Evolutionary conservation across 1,140 invertebrate species (phyloP).

Genomic region (Matsumurasca onukii): DNA sequence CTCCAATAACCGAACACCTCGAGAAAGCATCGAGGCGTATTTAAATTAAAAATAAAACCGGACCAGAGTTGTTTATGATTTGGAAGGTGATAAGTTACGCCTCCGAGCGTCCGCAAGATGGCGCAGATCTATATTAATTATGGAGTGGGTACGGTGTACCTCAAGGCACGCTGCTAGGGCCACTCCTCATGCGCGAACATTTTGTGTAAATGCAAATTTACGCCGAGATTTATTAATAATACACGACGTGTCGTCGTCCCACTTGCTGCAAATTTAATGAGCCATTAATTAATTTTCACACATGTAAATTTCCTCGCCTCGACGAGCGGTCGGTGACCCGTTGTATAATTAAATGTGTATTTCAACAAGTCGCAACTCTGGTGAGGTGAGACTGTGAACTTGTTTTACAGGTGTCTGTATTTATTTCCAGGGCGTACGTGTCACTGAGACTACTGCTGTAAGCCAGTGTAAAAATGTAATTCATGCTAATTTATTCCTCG

Average conservation of each 20-base stretch:
- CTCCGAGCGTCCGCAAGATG: constrained; percentile 5
- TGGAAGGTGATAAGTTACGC: background rate
- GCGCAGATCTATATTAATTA: constrained; percentile 18
- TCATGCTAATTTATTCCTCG: too few species aligned
- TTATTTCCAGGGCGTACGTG: too few species aligned
- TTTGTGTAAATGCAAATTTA: constrained; percentile 25
- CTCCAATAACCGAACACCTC: constrained; percentile 21
- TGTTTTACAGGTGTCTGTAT: too few species aligned
- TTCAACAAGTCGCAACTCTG: too few species aligned
- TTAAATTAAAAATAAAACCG: constrained; percentile 19
- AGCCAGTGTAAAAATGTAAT: too few species aligned
- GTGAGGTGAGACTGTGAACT: too few species aligned
- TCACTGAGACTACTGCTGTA: too few species aligned
- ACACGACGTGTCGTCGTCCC: background rate
- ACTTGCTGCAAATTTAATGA: constrained; percentile 6
- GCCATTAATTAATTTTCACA: constrained; percentile 4
- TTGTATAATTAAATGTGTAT: too few species aligned
- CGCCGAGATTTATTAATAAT: constrained; percentile 18
- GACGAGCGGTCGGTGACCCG: background rate
- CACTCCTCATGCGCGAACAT: constrained; percentile 7
- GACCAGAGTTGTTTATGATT: constrained; percentile 19
- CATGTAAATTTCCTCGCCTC: constrained; percentile 1
- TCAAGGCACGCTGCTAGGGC: background rate
- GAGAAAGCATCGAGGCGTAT: background rate
- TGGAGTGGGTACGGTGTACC: background rate